phyloP scores from a whole-genome alignment of 2,888 invertebrate genomes.

The Drosophila peninsularis region DNA sequence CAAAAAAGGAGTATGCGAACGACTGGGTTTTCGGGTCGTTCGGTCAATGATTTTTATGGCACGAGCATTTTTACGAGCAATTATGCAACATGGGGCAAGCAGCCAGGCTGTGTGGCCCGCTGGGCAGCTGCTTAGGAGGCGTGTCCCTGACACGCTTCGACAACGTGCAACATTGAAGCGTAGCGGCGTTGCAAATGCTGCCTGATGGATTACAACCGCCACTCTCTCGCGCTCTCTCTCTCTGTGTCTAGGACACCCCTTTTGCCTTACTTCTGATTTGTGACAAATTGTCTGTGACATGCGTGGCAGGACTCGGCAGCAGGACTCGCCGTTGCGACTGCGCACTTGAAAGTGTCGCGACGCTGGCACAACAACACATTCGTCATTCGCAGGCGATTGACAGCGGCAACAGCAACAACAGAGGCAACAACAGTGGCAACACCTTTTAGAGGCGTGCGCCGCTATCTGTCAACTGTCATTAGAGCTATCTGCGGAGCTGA shows the following conservation, averaged over 20 bases:
- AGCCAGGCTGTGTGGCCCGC: constrained; percentile 11
- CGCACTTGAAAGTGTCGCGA: constrained; percentile 74
- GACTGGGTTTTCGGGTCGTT: constrained; percentile 34
- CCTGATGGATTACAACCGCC: constrained; percentile 70
- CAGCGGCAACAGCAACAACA: constrained; percentile 16
- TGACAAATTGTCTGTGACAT: constrained; percentile 76
- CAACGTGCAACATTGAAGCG: constrained; percentile 53
- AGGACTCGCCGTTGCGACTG: constrained; percentile 11
- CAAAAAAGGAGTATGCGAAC: constrained; percentile 38
- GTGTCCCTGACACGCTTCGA: constrained; percentile 74
- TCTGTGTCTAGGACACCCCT: constrained; percentile 61
- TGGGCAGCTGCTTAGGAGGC: constrained; percentile 65
- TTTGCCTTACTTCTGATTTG: constrained; percentile 76
- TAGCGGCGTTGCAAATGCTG: constrained; percentile 61
- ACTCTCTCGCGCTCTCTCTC: not conserved
- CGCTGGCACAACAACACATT: constrained; percentile 76
- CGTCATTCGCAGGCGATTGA: constrained; percentile 66
- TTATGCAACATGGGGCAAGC: constrained; percentile 43
- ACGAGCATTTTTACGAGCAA: constrained; percentile 70
- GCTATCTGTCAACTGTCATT: constrained; percentile 73
- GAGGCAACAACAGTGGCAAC: constrained; percentile 5
- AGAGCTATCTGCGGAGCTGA: constrained; percentile 40
- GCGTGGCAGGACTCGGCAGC: constrained; percentile 29
- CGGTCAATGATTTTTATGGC: constrained; percentile 73
- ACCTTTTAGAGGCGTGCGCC: constrained; percentile 58